A percentile compares a stretch with the other conserved stretches of the same genome.
Conservation (phyloP, 2,888 invertebrate species). For the Drosophila recens region DNA sequence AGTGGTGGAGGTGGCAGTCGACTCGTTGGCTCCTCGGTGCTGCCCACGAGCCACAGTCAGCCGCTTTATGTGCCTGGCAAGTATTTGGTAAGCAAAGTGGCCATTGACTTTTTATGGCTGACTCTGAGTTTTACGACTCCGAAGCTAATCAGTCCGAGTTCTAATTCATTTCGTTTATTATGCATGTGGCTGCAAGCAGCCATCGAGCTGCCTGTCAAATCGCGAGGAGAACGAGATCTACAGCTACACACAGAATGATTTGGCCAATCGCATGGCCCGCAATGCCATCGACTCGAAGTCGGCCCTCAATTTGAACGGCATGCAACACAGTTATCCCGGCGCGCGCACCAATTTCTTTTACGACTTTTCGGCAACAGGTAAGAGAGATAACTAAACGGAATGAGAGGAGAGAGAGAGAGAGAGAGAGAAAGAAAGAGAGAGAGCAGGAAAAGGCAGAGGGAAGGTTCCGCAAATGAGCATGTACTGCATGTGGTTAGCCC, state of each 20-base stretch:
- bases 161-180: conserved; percentile 74
- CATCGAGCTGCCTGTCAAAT: conserved; percentile 95
- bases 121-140: conserved; percentile 58
- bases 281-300: conserved; percentile 87
- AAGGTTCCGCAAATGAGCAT: conserved; percentile 11
- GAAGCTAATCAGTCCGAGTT: conserved; percentile 63
- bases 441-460: neutral
- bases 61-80: conserved; percentile 96
- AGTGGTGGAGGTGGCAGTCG: conserved; percentile 59
- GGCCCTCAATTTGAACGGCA: conserved; percentile 86
- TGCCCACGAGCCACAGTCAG: conserved; percentile 93
- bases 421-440: too few relatives aligned
- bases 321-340: conserved; percentile 85
- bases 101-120: conserved; percentile 68
- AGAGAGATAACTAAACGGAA: conserved; percentile 40
- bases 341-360: conserved; percentile 85
- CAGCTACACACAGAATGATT: conserved; percentile 94
- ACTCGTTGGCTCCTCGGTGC: conserved; percentile 85
- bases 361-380: conserved; percentile 85
- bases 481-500: conserved; percentile 42
- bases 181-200: conserved; percentile 86
- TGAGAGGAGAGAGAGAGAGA: neutral
- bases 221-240: conserved; percentile 97
- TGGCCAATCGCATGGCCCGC: conserved; percentile 91
- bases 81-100: conserved; percentile 91